Conservation (phyloP, 2,888 invertebrate genomes). For the Idaea dimidiata region DNA sequence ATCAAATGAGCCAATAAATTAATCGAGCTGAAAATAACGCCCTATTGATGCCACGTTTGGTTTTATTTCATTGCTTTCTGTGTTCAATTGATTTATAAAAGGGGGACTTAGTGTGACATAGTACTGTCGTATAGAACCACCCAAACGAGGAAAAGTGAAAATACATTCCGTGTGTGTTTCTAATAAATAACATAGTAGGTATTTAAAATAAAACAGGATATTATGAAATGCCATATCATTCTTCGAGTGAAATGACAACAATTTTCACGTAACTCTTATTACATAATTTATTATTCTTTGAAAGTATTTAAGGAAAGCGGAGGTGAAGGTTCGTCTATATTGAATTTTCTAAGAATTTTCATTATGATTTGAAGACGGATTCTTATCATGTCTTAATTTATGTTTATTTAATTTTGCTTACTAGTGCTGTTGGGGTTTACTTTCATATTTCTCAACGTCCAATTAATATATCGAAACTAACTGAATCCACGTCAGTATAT, state of each 20-base stretch:
- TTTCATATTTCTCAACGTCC: neutral
- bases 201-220: neutral
- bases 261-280: slow-evolving; percentile 1
- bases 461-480: neutral
- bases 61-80: neutral
- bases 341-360: slow-evolving; percentile 31
- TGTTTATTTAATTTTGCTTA: slow-evolving; percentile 14
- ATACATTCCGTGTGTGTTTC: too few relatives aligned
- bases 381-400: slow-evolving; percentile 19
- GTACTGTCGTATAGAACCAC: too few relatives aligned
- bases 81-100: neutral
- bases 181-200: neutral
- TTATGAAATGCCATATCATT: neutral
- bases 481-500: too few relatives aligned
- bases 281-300: slow-evolving; percentile 20
- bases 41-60: neutral
- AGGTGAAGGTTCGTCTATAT: slow-evolving; percentile 26
- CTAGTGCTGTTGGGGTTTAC: neutral
- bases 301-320: slow-evolving; percentile 26
- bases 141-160: neutral
- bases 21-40: neutral
- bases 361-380: slow-evolving; percentile 20
- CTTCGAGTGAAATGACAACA: slow-evolving; percentile 1
- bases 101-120: neutral
- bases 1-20: neutral